Conservation (phyloP, 1,140 invertebrate genomes). For the Pseudoatta argentina region DNA sequence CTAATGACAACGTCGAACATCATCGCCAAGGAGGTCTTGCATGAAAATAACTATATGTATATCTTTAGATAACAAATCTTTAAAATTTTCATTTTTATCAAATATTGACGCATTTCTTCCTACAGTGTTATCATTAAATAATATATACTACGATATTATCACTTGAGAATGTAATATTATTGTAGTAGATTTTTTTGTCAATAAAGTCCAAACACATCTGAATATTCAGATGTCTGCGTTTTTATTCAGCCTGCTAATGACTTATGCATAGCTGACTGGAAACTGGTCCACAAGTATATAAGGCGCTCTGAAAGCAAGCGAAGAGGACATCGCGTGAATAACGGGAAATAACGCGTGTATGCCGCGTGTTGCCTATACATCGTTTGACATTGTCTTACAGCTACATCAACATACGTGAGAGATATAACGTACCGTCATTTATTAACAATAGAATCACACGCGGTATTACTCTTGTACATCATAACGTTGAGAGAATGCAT, state of each 20-base stretch:
- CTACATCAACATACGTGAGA: constrained; percentile 42
- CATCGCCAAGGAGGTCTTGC: not conserved
- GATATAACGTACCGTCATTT: constrained; percentile 13
- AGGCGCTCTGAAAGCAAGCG: not conserved
- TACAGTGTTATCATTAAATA: not conserved
- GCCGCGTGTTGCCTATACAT: constrained; percentile 56
- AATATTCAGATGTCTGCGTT: not conserved
- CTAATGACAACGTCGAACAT: constrained; percentile 47
- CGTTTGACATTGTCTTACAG: constrained; percentile 66
- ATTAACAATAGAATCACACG: constrained; percentile 43
- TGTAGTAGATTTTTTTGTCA: not conserved
- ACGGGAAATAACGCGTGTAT: constrained; percentile 46
- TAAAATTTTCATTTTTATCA: not conserved
- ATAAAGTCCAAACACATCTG: not conserved
- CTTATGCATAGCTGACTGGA: constrained; percentile 7
- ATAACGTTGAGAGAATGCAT: not conserved
- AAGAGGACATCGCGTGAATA: constrained; percentile 37
- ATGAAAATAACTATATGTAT: not conserved
- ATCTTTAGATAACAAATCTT: not conserved
- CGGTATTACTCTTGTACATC: constrained; percentile 16
- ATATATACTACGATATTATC: not conserved
- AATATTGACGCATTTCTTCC: not conserved
- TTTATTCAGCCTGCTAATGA: constrained; percentile 5
- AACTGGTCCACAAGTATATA: constrained; percentile 59
- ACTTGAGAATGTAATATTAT: not conserved